Percentiles rank a stretch among this genome's conserved stretches.
These are phyloP conservation scores for Mesocentrotus franciscanus DNA, from an alignment of 53 echinoderm and acorn worm genomes.

Conservation along the genomic window DNA sequence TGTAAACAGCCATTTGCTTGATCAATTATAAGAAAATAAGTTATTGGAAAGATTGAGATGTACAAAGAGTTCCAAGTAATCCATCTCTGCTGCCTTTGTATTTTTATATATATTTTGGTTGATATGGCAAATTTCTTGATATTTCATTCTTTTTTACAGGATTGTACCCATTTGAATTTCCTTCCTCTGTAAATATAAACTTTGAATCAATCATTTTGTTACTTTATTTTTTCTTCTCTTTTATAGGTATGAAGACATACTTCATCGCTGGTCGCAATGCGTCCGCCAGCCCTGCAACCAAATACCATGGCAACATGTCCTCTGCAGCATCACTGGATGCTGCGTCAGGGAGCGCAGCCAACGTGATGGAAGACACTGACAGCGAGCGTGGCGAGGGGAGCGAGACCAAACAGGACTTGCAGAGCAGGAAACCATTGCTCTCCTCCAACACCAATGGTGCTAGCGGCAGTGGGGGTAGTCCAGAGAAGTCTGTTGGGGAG, in stretches of 20 bases:
- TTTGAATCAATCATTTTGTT: neutral
- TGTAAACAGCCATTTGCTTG: neutral
- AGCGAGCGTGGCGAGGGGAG: constrained; percentile 49
- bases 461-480: constrained; percentile 43
- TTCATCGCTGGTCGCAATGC: constrained; percentile 82
- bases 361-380: constrained; percentile 29
- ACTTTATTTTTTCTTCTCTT: neutral
- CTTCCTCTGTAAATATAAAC: neutral
- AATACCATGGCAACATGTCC: constrained; percentile 32
- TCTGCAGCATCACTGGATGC: neutral
- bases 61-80: too few relatives aligned
- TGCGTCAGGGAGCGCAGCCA: neutral
- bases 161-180: neutral
- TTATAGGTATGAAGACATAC: constrained; percentile 88
- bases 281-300: constrained; percentile 59
- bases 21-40: neutral
- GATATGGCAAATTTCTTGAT: neutral
- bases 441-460: constrained; percentile 43
- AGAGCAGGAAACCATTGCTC: constrained; percentile 58
- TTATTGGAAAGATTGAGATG: too few relatives aligned
- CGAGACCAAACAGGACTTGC: constrained; percentile 15
- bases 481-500: constrained; percentile 26
- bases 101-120: neutral
- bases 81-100: neutral
- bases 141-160: neutral